phyloP scores from a whole-genome alignment of 2,888 invertebrate genomes.

The Horisme vitalbata region DNA sequence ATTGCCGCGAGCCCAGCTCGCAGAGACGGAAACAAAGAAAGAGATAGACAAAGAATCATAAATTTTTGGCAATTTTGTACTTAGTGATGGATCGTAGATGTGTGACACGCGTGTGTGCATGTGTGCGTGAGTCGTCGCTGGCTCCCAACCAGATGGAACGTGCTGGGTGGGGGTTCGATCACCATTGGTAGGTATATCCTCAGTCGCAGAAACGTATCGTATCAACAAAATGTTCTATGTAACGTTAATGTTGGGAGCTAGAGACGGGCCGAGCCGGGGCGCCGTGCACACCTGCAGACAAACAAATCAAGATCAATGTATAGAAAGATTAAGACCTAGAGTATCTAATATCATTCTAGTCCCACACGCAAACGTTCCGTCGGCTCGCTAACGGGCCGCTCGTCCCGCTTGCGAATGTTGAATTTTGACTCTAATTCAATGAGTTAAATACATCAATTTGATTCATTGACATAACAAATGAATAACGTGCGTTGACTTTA shows the following conservation, averaged over 20 bases:
- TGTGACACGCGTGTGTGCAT: conserved; percentile 43
- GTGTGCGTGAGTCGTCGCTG: conserved; percentile 32
- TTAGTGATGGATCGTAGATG: conserved; percentile 70
- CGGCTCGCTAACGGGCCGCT: no score
- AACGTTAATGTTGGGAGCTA: conserved; percentile 50
- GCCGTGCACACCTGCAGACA: conserved; percentile 57
- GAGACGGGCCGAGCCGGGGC: conserved; percentile 37
- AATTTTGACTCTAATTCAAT: no score
- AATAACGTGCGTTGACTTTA: no score
- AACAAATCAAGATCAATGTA: background rate
- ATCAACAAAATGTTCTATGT: conserved; percentile 76
- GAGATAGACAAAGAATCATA: conserved; percentile 47
- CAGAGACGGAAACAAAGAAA: conserved; percentile 42
- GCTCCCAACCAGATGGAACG: conserved; percentile 36
- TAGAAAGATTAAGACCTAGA: no score
- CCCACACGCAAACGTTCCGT: no score
- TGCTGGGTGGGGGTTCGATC: conserved; percentile 14
- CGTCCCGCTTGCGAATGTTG: no score
- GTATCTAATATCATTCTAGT: no score
- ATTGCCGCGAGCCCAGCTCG: conserved; percentile 55
- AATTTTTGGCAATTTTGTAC: conserved; percentile 82
- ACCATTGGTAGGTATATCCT: conserved; percentile 40
- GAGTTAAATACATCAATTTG: no score
- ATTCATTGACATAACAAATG: no score
- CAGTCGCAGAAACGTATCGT: conserved; percentile 74